Percentiles rank a stretch among this genome's conserved stretches.
These are phyloP conservation scores for Noctua pronuba DNA, from an alignment of 2,888 invertebrate genomes.

Conservation along the genomic window DNA sequence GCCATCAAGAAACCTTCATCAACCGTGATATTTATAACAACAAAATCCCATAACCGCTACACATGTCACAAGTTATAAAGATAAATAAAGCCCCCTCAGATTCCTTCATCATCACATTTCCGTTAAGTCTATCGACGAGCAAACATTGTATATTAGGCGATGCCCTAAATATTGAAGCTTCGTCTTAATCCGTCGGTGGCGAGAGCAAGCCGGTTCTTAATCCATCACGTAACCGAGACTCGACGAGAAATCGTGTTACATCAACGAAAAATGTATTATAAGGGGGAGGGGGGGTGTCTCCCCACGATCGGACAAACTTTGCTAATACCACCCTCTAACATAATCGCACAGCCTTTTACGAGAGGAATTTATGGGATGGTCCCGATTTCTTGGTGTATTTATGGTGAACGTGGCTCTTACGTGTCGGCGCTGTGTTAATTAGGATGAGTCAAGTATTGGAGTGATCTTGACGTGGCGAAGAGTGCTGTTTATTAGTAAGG, in stretches of 20 bases:
- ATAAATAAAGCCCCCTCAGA: slow-evolving; percentile 66
- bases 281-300: slow-evolving; percentile 74
- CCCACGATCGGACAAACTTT: slow-evolving; percentile 90
- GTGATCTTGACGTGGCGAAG: slow-evolving; percentile 56
- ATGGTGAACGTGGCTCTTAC: slow-evolving; percentile 87
- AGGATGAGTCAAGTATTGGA: slow-evolving; percentile 82
- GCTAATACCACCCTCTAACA: slow-evolving; percentile 91
- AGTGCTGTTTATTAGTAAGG: slow-evolving; percentile 55
- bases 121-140: slow-evolving; percentile 86
- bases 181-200: slow-evolving; percentile 87
- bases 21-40: slow-evolving; percentile 46
- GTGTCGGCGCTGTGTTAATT: slow-evolving; percentile 87
- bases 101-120: slow-evolving; percentile 75
- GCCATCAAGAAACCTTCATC: slow-evolving; percentile 11
- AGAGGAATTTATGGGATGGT: slow-evolving; percentile 90
- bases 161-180: slow-evolving; percentile 88
- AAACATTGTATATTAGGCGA: slow-evolving; percentile 88
- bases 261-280: slow-evolving; percentile 91
- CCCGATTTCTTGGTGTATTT: slow-evolving; percentile 90
- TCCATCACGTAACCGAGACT: slow-evolving; percentile 91
- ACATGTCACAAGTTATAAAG: slow-evolving; percentile 61
- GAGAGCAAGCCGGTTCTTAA: slow-evolving; percentile 88
- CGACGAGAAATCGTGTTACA: slow-evolving; percentile 91
- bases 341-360: slow-evolving; percentile 91
- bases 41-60: slow-evolving; percentile 58